Base-by-base conservation (phyloP, 2,888 invertebrate species). In the Chalcosyrphus nemorum region DNA sequence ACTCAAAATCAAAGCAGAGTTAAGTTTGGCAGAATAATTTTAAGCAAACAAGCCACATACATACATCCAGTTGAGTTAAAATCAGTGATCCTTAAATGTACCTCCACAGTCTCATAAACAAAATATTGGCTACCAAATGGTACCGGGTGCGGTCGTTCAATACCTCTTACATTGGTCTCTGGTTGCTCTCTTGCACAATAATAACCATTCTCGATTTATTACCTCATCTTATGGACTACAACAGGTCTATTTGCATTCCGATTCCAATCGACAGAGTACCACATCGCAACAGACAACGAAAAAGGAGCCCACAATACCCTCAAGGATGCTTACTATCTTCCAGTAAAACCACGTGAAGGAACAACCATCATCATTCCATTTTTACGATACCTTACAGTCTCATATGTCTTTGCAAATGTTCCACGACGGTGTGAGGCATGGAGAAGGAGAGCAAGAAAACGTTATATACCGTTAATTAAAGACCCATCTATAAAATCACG, bases 221-320 rank as follows among this genome's bases (percentile, higher is more conserved):
- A 66, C 81, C 77, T 66, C 81, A 68, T 82, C 77, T 77, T 61
- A 77, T 61, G 56, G 66, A n/a, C 45, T 66, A 70, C 63, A 77
- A 72, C 71, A 82, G 76, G 72, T 82, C 77, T 77, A 82, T 82
- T 82, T 82, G 81, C 76, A 82, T 82, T 82, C 15, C 61, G 66
- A 82, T 72, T 82, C 47, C 29, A 76, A 82, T 82, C 76, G 76
- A 82, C 71, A 66, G 47, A 61, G 57, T 57, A 57, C 35, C 13
- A 2, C 43, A 61, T 45, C 72, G 27, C 57, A n/a, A n/a, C n/a
- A 41, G 63, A 65, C 45, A 54, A n/a, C n/a, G n/a, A n/a, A 52
- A 38, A 59, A 77, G 45, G 57, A 61, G 24, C 61, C 6, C 47
- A 45, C 47, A 43, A 11, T 59, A 24, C 38, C 35, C 24, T 24